phyloP scores from a whole-genome alignment of 2,888 invertebrate genomes.

The Tipula helvola region DNA sequence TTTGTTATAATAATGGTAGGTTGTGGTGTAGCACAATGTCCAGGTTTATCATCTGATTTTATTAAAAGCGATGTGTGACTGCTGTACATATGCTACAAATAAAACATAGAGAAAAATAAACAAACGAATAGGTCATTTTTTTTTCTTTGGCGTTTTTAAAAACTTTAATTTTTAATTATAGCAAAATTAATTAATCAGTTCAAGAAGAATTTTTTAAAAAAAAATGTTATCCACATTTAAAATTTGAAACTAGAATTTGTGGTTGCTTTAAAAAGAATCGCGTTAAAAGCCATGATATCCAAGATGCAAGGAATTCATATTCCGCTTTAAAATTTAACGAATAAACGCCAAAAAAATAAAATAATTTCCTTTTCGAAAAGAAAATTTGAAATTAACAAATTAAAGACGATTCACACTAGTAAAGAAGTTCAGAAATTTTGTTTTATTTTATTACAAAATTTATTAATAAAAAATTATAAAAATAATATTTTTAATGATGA shows the following conservation, averaged over 20 bases:
- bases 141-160: constrained; percentile 5
- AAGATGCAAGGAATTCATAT: not conserved
- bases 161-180: not conserved
- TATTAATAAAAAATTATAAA: not conserved
- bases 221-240: not conserved
- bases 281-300: not conserved
- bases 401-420: not conserved
- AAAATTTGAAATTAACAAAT: not conserved
- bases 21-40: constrained; percentile 36
- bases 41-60: constrained; percentile 40
- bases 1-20: constrained; percentile 18
- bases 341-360: not conserved
- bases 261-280: not conserved
- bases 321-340: not conserved
- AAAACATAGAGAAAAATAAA: not conserved
- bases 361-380: not conserved
- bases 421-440: not conserved
- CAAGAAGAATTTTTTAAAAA: too few relatives aligned
- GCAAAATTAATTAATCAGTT: not conserved
- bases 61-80: constrained; percentile 34
- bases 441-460: not conserved
- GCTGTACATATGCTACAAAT: constrained; percentile 20
- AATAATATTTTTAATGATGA: not conserved
- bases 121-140: constrained; percentile 9
- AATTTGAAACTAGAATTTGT: not conserved